Evolutionary conservation across 2,113 vertebrate species (phyloP).

Genomic region (Thalassarche chlororhynchos): DNA sequence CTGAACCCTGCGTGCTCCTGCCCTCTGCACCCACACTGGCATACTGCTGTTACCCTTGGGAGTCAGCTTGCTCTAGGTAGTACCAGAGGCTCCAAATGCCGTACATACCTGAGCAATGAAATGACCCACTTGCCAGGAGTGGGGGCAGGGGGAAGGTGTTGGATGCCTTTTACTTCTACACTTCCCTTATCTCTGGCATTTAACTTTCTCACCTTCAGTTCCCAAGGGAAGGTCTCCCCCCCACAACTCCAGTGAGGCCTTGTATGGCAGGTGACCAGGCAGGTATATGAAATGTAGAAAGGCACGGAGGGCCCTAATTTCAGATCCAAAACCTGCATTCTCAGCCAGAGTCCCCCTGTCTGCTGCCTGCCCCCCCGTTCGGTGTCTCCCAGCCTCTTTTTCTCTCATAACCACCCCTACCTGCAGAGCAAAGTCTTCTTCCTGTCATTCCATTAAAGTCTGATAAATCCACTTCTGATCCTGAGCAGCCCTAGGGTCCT

Average conservation of each 20-base stretch:
- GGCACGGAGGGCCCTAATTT: neutral
- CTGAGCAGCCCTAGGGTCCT: neutral
- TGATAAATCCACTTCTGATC: neutral
- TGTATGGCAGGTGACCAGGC: neutral
- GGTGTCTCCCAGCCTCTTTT: neutral
- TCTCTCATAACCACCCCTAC: neutral
- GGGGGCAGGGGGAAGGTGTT: neutral
- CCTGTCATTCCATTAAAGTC: neutral
- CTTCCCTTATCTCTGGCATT: constrained; percentile 52
- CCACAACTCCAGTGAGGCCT: neutral
- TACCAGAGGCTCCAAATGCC: constrained; percentile 22
- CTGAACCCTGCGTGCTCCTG: neutral
- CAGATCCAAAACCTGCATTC: neutral
- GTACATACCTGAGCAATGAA: constrained; percentile 27
- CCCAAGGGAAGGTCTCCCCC: neutral
- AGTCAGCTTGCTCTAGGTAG: neutral
- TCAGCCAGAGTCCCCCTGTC: too few species aligned
- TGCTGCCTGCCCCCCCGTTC: neutral
- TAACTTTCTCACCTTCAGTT: constrained; percentile 45
- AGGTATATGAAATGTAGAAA: neutral
- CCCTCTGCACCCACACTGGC: neutral
- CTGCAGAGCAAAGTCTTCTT: neutral
- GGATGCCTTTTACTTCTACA: neutral
- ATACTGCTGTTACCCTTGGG: neutral
- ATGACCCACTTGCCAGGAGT: neutral